Percentiles rank a stretch among this genome's conserved stretches.
These are phyloP conservation scores for Sinocyclocheilus anophthalmus DNA, from an alignment of 2,113 vertebrate genomes.

Conservation along the genomic window DNA sequence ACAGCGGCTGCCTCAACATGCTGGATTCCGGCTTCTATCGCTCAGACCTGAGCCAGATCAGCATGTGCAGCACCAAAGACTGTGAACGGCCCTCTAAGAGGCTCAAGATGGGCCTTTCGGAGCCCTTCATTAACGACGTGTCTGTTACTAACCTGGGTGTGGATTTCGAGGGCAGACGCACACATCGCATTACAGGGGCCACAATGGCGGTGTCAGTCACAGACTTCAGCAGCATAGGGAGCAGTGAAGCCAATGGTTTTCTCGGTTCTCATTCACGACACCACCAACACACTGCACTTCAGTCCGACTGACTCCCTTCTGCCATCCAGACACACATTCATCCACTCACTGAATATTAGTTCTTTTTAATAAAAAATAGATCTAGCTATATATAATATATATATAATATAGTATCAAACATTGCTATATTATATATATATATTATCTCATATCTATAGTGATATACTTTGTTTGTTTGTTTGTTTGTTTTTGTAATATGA, in stretches of 20 bases:
- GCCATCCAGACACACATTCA: slow-evolving; percentile 84
- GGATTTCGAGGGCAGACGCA: slow-evolving; percentile 89
- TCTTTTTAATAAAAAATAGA: slow-evolving; percentile 67
- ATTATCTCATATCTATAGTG: too few relatives aligned
- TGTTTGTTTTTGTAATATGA: slow-evolving; percentile 89
- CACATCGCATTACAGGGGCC: slow-evolving; percentile 91
- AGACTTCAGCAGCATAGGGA: slow-evolving; percentile 91
- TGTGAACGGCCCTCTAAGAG: slow-evolving; percentile 90
- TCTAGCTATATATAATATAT: neutral
- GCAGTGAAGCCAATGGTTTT: slow-evolving; percentile 88
- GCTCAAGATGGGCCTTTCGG: slow-evolving; percentile 92
- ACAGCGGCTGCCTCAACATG: slow-evolving; percentile 93
- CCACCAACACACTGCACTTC: slow-evolving; percentile 92
- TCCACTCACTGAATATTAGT: slow-evolving; percentile 96
- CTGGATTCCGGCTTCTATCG: slow-evolving; percentile 93
- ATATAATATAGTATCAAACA: too few relatives aligned
- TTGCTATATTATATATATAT: neutral
- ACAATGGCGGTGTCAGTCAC: slow-evolving; percentile 98
- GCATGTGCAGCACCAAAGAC: slow-evolving; percentile 86
- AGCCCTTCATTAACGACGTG: slow-evolving; percentile 91
- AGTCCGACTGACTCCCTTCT: slow-evolving; percentile 86
- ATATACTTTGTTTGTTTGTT: slow-evolving; percentile 61
- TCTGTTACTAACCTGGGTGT: slow-evolving; percentile 83
- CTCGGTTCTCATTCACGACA: slow-evolving; percentile 86
- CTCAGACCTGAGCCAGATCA: slow-evolving; percentile 85